Percentiles rank a stretch among this genome's conserved stretches.
These are phyloP conservation scores for Tetramorium bicarinatum DNA, from an alignment of 2,888 invertebrate genomes.

Conservation along the genomic window DNA sequence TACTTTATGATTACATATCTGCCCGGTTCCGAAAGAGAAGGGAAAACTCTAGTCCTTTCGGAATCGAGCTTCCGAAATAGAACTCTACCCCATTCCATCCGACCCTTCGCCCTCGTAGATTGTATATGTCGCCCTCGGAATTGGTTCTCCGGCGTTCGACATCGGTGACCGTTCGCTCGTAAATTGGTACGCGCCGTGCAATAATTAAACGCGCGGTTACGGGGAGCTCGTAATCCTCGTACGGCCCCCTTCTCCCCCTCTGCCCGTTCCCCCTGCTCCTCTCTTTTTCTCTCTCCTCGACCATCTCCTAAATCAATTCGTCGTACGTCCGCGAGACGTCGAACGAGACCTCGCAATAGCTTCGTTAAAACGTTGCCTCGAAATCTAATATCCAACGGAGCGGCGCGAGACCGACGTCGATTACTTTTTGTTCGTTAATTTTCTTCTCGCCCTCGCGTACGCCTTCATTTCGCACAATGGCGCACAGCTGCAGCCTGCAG, in stretches of 20 bases:
- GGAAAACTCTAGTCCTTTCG: conserved; percentile 9
- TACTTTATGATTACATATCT: conserved; percentile 1
- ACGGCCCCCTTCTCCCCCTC: not conserved
- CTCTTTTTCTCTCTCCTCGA: not conserved
- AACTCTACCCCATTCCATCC: conserved; percentile 19
- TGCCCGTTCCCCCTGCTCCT: too few relatives aligned
- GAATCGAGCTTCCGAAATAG: not conserved
- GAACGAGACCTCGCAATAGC: conserved; percentile 44
- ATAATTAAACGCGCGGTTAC: conserved; percentile 59
- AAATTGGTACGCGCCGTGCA: conserved; percentile 60
- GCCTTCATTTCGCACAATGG: conserved; percentile 27
- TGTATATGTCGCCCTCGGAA: conserved; percentile 56
- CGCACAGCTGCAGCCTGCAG: conserved; percentile 23
- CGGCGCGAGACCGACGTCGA: conserved; percentile 18
- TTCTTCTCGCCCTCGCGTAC: conserved; percentile 30
- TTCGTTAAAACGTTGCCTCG: conserved; percentile 50
- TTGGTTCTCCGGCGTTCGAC: conserved; percentile 58
- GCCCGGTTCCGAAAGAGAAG: conserved; percentile 30
- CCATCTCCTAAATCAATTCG: conserved; percentile 38
- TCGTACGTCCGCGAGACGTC: conserved; percentile 39
- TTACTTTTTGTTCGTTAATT: conserved; percentile 47
- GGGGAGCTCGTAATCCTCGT: conserved; percentile 39
- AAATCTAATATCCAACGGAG: conserved; percentile 49
- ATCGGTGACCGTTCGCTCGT: conserved; percentile 60
- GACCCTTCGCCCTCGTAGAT: conserved; percentile 44